Base-by-base conservation (phyloP, 2,888 invertebrate species). In the Uloborus plumipes region DNA sequence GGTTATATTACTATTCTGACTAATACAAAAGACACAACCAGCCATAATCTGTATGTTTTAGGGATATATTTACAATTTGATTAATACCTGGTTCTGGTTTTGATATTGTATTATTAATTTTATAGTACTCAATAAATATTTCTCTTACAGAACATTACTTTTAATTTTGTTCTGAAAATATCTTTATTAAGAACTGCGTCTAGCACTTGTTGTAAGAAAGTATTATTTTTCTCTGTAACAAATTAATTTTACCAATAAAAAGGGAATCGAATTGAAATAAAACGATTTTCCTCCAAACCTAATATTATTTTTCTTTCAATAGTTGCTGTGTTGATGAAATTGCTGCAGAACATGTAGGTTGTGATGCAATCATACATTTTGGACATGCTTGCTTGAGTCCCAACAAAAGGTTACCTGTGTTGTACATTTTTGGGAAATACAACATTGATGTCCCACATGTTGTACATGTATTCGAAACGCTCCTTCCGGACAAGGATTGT, bases 291-390 rank as follows among this genome's bases (percentile, higher is more conserved):
- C 16, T 1, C 18, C 7, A 18, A 55, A 55, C 15, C n/a, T 16
- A 31, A 11, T 55, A 53, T 59, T 47, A 65, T 74, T 59, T 71
- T 76, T 84, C 80, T 82, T 89, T 91, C 86, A 88, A 64, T 89
- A 96, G 96, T 89, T 97, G 96, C 89, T 97, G 97, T 88, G 93
- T 95, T 2, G 96, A 97, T 89, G 94, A 94, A 87, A 93, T 97
- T 50, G 94, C 97, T 1, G 96, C 97, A 0, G 93, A 94, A 88
- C 98, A 98, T 89, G 93, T 95, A 9, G 91, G 92, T 77, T 94
- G 94, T 0, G 95, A 98, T 89, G 93, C 94, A 49, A 90, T 98
- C 2, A 92, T 99, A 74, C 98, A 99, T 89, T 98, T 94, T 89
- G 98, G 98, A 0, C 94, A 93, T 87, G 92, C 94, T 0, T 99